Evolutionary conservation across 2,888 invertebrate genomes (phyloP), one percentile per base, ranked within the genome.

Genomic region (Drosophila siamana): DNA sequence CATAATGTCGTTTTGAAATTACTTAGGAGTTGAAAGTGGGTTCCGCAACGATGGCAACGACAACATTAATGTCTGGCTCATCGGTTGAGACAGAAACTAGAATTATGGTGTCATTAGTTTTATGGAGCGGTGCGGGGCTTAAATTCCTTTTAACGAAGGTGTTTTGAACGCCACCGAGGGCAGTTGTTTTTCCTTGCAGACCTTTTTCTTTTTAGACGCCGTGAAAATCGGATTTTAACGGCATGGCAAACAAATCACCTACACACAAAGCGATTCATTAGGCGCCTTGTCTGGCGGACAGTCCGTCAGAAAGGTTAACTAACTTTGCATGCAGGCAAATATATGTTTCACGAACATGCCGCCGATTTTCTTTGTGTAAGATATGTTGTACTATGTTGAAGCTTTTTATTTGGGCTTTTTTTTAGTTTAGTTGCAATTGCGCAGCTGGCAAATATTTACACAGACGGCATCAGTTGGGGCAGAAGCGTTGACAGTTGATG

Each of bases 401-500:
- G 19, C 48, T 47, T 51, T 46, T 46, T 50, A 33, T 51, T 64
- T 57, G 54, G 9, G 0, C 8, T 33, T 41, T 55, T 41, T 55
- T 71, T 56, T 60, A 41, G 52, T 47, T 71, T 33, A 59, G 54
- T 50, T 78, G 76, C 79, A 74, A 40, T 61, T 62, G 60, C 80
- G 76, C 80, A 70, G 72, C 76, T 69, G 67, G 71, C 68, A 85
- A 87, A 81, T 85, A 83, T 83, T 88, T 86, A 62, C 65, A 41
- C 59, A 70, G 61, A 59, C 70, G 62, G 65, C 63, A 13, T 9
- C 36, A 40, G 46, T 52, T 40, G 24, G 44, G 44, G 48, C 62
- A 76, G 65, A 74, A 65, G 22, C 55, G 73, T 65, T 87, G 88
- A 83, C 88, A 78, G 88, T 71, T 83, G 86, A 83, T 79, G 83